These are phyloP conservation scores for Drosophila subpulchrella DNA, from an alignment of 1,140 invertebrate species.

Conservation along the genomic window DNA sequence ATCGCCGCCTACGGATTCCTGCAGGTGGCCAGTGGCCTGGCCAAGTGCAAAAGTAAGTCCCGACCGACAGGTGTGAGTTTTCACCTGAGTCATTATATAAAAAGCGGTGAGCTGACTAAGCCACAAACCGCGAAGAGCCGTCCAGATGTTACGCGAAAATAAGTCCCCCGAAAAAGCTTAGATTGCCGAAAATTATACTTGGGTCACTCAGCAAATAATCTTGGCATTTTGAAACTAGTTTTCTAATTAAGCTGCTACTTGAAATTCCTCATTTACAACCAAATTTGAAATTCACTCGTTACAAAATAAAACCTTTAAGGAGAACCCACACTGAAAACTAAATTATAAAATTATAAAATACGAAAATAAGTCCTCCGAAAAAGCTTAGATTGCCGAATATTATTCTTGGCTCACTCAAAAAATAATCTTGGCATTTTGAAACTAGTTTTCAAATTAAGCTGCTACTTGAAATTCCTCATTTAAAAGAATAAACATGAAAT, in stretches of 20 bases:
- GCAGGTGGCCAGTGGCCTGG: slow-evolving; percentile 63
- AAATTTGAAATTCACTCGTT: too few species aligned
- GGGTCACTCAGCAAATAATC: background rate
- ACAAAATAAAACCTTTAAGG: too few species aligned
- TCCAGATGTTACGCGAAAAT: background rate
- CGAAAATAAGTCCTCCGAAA: background rate
- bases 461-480: too few species aligned
- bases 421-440: background rate
- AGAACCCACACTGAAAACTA: too few species aligned
- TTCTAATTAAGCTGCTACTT: background rate
- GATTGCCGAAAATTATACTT: background rate
- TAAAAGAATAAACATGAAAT: too few species aligned
- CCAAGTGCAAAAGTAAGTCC: slow-evolving; percentile 72
- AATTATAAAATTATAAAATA: too few species aligned
- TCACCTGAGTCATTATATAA: slow-evolving; percentile 1
- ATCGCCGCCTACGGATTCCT: slow-evolving; percentile 71
- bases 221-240: background rate
- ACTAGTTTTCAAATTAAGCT: background rate
- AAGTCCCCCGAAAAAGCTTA: background rate
- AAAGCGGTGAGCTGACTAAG: background rate
- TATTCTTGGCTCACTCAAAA: background rate
- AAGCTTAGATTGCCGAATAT: background rate
- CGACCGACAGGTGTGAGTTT: background rate
- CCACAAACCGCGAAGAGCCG: background rate
- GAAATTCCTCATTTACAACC: too few species aligned